phyloP scores from a whole-genome alignment of 2,113 vertebrate genomes.

The Cranoglanis bouderius region DNA sequence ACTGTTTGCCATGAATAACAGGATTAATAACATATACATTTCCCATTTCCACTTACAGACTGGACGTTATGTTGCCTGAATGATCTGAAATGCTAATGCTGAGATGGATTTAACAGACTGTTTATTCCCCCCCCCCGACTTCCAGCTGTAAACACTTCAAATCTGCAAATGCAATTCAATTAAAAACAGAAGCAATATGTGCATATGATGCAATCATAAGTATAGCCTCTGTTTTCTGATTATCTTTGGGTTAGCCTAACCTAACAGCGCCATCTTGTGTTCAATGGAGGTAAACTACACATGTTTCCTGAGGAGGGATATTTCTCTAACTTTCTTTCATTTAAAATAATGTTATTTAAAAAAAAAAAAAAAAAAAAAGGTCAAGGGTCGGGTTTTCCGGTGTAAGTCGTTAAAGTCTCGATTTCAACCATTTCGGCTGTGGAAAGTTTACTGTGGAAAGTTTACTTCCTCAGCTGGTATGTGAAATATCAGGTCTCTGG shows the following conservation, averaged over 20 bases:
- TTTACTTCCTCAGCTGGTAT: neutral
- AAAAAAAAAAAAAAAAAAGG: neutral
- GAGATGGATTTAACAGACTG: neutral
- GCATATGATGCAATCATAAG: neutral
- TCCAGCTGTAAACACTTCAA: neutral
- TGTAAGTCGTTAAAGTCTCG: neutral
- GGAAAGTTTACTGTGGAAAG: neutral
- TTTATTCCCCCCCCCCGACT: neutral
- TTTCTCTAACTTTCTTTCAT: neutral
- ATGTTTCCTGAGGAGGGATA: too few relatives aligned
- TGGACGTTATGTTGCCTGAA: neutral
- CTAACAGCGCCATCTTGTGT: slow-evolving; percentile 35
- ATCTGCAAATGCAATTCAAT: neutral
- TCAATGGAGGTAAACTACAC: neutral
- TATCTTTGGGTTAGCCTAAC: neutral
- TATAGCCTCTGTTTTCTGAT: neutral
- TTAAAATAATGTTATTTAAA: neutral
- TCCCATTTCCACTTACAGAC: neutral
- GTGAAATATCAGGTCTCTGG: neutral
- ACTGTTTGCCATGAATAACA: slow-evolving; percentile 22
- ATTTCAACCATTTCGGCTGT: neutral
- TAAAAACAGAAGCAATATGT: neutral
- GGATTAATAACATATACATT: neutral
- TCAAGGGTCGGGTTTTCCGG: neutral
- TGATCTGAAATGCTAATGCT: neutral